Conservation (phyloP, 2,888 invertebrate species). For the Chrysolina americana region DNA sequence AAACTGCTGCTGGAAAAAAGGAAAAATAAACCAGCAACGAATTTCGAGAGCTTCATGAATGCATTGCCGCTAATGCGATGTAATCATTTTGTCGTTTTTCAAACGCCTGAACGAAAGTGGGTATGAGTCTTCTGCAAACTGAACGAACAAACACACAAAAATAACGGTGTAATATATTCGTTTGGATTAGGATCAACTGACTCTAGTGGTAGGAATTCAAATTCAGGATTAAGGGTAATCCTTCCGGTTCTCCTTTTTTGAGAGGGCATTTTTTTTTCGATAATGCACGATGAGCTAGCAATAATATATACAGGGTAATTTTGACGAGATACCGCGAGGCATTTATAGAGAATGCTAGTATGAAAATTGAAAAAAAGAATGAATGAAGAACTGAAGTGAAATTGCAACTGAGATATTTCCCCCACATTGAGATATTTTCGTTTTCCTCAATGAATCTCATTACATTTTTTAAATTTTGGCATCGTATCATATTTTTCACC, state of each 20-base stretch:
- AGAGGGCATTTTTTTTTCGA: not conserved
- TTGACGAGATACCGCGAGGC: no score
- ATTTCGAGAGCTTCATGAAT: conserved; percentile 5
- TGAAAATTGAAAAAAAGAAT: no score
- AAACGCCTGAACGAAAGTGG: conserved; percentile 1
- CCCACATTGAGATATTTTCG: no score
- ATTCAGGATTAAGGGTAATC: not conserved
- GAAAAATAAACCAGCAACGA: not conserved
- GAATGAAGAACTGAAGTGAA: no score
- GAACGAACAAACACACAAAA: not conserved
- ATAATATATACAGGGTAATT: no score
- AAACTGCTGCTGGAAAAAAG: not conserved
- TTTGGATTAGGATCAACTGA: not conserved
- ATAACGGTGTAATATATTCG: not conserved
- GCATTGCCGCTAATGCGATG: conserved; percentile 1
- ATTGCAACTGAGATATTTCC: no score
- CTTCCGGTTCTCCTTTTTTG: not conserved
- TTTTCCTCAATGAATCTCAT: no score
- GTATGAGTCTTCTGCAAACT: not conserved
- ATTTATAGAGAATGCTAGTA: no score
- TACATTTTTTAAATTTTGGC: no score
- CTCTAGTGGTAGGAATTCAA: not conserved
- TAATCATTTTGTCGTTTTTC: conserved; percentile 14
- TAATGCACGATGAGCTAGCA: not conserved
- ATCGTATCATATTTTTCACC: no score